Evolutionary conservation across 2,888 invertebrate species (phyloP).

Genomic region (Thera britannica): DNA sequence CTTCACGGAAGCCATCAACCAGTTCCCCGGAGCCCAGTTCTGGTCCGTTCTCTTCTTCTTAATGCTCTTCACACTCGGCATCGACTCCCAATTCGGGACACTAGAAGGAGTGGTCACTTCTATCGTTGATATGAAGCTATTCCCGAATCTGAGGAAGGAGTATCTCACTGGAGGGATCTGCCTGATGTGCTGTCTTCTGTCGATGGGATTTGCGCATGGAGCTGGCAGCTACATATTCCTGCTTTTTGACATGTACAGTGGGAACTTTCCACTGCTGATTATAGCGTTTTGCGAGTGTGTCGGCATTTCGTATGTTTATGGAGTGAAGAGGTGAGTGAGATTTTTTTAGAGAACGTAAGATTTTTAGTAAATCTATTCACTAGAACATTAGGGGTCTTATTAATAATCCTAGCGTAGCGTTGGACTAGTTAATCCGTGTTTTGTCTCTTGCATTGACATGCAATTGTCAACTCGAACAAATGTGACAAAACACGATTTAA

Average conservation of each 20-base stretch:
- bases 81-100: conserved; percentile 98
- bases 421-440: too few species aligned
- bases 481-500: too few species aligned
- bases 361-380: too few species aligned
- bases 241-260: conserved; percentile 96
- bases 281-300: conserved; percentile 97
- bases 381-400: too few species aligned
- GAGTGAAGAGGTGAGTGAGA: conserved; percentile 90
- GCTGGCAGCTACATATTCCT: conserved; percentile 97
- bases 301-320: conserved; percentile 97
- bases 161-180: conserved; percentile 93
- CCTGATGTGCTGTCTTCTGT: conserved; percentile 91
- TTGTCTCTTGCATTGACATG: too few species aligned
- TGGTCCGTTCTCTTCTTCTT: conserved; percentile 98
- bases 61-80: conserved; percentile 98
- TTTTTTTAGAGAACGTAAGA: neutral
- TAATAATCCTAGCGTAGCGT: too few species aligned
- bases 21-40: conserved; percentile 97
- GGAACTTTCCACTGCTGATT: conserved; percentile 95
- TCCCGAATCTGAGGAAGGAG: conserved; percentile 96
- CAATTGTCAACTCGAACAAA: too few species aligned
- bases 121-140: conserved; percentile 96
- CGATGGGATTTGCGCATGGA: conserved; percentile 96
- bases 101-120: conserved; percentile 98
- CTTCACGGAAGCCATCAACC: conserved; percentile 98